phyloP scores from a whole-genome alignment of 1,140 invertebrate species.

The Lepidostoma basale region DNA sequence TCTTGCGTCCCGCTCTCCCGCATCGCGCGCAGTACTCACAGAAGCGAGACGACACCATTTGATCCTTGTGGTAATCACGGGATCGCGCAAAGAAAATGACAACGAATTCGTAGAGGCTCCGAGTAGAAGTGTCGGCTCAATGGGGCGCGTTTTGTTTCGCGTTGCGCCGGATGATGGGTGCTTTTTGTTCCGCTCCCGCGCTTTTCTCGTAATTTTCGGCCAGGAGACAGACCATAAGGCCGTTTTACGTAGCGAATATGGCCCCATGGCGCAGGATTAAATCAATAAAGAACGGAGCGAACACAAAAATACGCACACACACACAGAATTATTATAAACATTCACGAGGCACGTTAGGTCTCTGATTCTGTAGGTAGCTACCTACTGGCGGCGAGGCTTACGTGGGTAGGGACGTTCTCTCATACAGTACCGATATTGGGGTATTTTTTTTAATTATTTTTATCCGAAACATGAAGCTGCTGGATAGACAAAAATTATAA shows the following conservation, averaged over 20 bases:
- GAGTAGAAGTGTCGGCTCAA: neutral
- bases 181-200: neutral
- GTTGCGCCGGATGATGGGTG: neutral
- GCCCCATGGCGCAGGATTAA: conserved; percentile 43
- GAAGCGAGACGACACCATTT: neutral
- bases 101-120: neutral
- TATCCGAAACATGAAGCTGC: too few relatives aligned
- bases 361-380: neutral
- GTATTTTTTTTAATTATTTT: too few relatives aligned
- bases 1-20: neutral
- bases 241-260: conserved; percentile 43
- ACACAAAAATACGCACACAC: conserved; percentile 20
- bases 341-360: neutral
- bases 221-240: conserved; percentile 2
- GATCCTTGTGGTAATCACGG: conserved; percentile 10
- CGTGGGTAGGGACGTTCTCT: too few relatives aligned
- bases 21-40: neutral
- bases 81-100: neutral
- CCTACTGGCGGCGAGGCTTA: too few relatives aligned
- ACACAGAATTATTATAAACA: conserved; percentile 13
- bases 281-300: conserved; percentile 43
- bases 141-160: neutral
- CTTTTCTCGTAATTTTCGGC: neutral
- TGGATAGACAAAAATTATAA: too few relatives aligned
- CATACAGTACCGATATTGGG: too few relatives aligned